These are phyloP conservation scores for Oryzias sinensis DNA, from an alignment of 2,797 vertebrate genomes.

Conservation along the genomic window DNA sequence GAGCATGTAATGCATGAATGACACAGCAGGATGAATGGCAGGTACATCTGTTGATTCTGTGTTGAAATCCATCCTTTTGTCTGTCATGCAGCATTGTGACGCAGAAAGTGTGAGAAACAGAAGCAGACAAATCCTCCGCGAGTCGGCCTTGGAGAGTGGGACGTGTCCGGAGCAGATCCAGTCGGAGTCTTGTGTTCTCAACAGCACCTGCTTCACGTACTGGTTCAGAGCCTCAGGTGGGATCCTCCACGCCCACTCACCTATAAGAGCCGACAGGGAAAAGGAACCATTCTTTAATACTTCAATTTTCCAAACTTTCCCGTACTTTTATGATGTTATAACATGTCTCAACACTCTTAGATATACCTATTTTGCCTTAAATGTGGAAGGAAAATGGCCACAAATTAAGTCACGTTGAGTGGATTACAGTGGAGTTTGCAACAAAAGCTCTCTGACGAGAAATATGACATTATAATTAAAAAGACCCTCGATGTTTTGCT, in stretches of 20 bases:
- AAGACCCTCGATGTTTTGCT: no score
- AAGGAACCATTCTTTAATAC: no score
- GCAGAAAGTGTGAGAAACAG: constrained; percentile 77
- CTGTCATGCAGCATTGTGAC: constrained; percentile 81
- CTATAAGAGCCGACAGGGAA: no score
- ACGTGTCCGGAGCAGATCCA: constrained; percentile 84
- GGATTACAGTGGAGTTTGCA: no score
- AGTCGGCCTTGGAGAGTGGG: constrained; percentile 63
- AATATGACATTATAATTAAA: no score
- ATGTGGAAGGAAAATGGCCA: no score
- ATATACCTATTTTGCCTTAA: no score
- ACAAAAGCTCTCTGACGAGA: no score
- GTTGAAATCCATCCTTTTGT: neutral
- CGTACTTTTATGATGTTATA: no score
- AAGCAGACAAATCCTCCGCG: constrained; percentile 83
- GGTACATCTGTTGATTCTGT: neutral
- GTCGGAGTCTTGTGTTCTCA: constrained; percentile 86
- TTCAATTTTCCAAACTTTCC: no score
- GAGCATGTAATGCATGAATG: neutral
- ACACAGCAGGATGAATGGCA: neutral
- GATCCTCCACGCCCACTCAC: neutral
- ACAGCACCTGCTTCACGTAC: constrained; percentile 92
- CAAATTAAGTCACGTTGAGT: no score
- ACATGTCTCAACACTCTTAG: no score
- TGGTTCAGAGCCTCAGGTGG: constrained; percentile 89